Evolutionary conservation across 2,888 invertebrate species (phyloP).

Genomic region (Standfussiana lucernea): DNA sequence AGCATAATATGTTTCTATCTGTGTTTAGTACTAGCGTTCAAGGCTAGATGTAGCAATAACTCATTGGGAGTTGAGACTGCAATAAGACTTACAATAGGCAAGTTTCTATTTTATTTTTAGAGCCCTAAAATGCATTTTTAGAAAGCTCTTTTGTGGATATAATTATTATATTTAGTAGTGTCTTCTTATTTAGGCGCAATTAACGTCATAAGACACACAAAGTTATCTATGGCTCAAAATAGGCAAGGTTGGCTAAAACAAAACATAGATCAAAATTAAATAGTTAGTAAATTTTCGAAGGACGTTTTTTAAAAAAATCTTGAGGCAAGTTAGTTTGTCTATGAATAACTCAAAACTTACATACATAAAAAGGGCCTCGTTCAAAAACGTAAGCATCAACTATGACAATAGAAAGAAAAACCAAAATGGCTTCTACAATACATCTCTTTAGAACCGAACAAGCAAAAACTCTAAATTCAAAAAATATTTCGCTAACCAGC

Average conservation of each 20-base stretch:
- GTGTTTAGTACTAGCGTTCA: conserved; percentile 42
- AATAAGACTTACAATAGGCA: conserved; percentile 34
- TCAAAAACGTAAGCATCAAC: not conserved
- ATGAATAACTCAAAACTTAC: not conserved
- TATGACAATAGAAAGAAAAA: not conserved
- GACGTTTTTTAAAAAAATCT: not conserved
- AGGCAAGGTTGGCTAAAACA: not conserved
- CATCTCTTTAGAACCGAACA: not conserved
- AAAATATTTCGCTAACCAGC: conserved; percentile 20
- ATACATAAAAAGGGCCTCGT: not conserved
- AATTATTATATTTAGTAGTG: too few species aligned
- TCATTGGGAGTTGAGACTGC: conserved; percentile 37
- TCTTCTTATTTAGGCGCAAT: not conserved
- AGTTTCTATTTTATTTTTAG: conserved; percentile 31
- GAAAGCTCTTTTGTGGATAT: not conserved
- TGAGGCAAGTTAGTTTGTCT: not conserved
- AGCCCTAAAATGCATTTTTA: not conserved
- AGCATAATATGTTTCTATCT: conserved; percentile 50
- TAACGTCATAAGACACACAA: not conserved
- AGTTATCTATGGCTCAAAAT: not conserved
- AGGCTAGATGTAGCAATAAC: conserved; percentile 53
- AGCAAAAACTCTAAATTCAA: conserved; percentile 3
- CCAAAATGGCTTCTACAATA: not conserved
- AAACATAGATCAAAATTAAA: not conserved
- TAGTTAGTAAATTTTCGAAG: not conserved